Conservation (phyloP, 2,113 vertebrate genomes). For the Echinops telfairi region DNA sequence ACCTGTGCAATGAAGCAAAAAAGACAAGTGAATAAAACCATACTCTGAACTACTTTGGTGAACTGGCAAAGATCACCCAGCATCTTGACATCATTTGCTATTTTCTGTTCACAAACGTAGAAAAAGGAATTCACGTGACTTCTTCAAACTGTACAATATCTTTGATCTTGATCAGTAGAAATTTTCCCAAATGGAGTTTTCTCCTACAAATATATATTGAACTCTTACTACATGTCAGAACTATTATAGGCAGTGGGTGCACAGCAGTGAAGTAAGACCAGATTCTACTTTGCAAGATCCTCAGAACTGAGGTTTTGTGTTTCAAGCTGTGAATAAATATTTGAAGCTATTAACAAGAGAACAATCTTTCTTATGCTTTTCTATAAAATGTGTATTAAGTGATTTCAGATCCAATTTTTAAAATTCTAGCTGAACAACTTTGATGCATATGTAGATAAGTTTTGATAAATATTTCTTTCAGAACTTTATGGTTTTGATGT, state of each 20-base stretch:
- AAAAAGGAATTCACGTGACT: neutral
- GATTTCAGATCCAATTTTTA: constrained; percentile 46
- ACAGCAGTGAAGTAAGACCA: neutral
- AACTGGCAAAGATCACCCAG: neutral
- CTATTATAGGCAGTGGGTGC: neutral
- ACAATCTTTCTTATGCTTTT: neutral
- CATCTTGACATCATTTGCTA: neutral
- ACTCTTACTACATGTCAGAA: neutral
- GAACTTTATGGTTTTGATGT: neutral
- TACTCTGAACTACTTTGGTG: neutral
- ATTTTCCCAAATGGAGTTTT: neutral
- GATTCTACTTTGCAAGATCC: neutral
- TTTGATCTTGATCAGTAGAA: constrained; percentile 26
- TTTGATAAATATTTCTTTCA: constrained; percentile 40
- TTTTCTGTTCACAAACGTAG: neutral
- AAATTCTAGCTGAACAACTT: constrained; percentile 11
- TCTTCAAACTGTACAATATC: neutral
- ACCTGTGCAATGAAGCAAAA: constrained; percentile 51
- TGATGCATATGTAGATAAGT: neutral
- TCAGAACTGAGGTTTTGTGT: neutral
- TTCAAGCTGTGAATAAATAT: constrained; percentile 16
- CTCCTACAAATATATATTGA: neutral
- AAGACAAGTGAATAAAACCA: constrained; percentile 18
- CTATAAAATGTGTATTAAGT: neutral
- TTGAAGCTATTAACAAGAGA: neutral